These are phyloP conservation scores for Brachyistius frenatus DNA, from an alignment of 2,113 vertebrate genomes.

Conservation along the genomic window DNA sequence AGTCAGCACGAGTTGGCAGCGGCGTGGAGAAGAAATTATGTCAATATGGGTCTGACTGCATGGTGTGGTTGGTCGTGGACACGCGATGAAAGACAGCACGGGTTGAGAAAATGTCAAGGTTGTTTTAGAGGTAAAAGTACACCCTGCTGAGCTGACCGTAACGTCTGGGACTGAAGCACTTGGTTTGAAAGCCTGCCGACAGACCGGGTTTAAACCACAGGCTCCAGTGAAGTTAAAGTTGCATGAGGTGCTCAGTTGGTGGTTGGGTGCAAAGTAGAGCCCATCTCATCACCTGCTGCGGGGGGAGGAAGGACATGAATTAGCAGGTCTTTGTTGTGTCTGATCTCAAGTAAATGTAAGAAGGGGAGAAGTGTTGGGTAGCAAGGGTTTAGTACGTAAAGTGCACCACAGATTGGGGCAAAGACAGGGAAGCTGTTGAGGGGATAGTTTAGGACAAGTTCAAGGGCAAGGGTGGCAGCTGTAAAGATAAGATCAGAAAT, in stretches of 20 bases:
- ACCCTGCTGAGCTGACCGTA: slow-evolving; percentile 35
- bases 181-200: slow-evolving; percentile 21
- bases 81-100: slow-evolving; percentile 49
- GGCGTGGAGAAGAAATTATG: slow-evolving; percentile 15
- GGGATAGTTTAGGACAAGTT: slow-evolving; percentile 43
- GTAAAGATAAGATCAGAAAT: slow-evolving; percentile 73
- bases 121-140: slow-evolving; percentile 57
- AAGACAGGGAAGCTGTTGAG: slow-evolving; percentile 15
- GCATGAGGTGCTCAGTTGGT: slow-evolving; percentile 5
- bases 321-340: slow-evolving; percentile 59
- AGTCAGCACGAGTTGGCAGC: slow-evolving; percentile 36
- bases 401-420: slow-evolving; percentile 12
- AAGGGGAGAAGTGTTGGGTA: slow-evolving; percentile 34
- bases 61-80: slow-evolving; percentile 38
- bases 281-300: slow-evolving; percentile 19
- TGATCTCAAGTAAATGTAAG: slow-evolving; percentile 25
- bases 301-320: slow-evolving; percentile 38
- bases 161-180: slow-evolving; percentile 26
- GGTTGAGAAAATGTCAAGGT: slow-evolving; percentile 48
- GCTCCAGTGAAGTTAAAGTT: slow-evolving; percentile 13
- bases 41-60: slow-evolving; percentile 12
- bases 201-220: slow-evolving; percentile 19
- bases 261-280: slow-evolving; percentile 16
- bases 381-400: neutral
- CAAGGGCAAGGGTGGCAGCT: slow-evolving; percentile 62